phyloP scores from a whole-genome alignment of 2,888 invertebrate genomes.

The Drepanosiphum platanoidis region DNA sequence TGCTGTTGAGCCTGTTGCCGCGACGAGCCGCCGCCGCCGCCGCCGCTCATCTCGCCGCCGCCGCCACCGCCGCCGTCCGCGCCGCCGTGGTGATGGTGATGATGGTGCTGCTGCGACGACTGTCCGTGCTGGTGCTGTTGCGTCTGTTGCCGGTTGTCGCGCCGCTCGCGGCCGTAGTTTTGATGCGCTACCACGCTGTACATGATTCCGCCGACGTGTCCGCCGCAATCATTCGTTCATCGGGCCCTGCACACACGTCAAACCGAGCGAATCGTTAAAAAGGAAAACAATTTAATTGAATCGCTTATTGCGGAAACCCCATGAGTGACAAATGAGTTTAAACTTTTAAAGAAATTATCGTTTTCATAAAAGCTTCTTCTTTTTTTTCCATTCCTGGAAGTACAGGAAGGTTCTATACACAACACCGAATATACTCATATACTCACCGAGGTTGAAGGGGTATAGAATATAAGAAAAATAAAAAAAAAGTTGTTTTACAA shows the following conservation, averaged over 20 bases:
- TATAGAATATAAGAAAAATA: too few species aligned
- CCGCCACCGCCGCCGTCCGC: constrained; percentile 12
- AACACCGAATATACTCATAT: too few species aligned
- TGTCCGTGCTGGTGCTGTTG: constrained; percentile 63
- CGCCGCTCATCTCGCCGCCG: constrained; percentile 23
- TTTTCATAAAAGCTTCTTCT: too few species aligned
- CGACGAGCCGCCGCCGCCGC: constrained; percentile 33
- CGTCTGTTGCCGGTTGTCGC: constrained; percentile 63
- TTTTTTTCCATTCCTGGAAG: too few species aligned
- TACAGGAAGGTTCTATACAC: too few species aligned
- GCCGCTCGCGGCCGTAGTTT: constrained; percentile 64
- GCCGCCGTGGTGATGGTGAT: constrained; percentile 59
- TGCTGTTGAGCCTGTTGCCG: constrained; percentile 36
- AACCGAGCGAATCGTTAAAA: too few species aligned
- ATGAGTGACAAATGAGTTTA: too few species aligned
- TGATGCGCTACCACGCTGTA: constrained; percentile 66
- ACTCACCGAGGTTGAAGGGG: too few species aligned
- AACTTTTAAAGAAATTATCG: too few species aligned
- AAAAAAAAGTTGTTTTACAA: too few species aligned
- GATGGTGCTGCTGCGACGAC: constrained; percentile 56
- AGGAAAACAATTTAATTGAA: too few species aligned
- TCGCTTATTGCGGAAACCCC: too few species aligned
- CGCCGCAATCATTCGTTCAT: constrained; percentile 4
- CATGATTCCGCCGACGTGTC: constrained; percentile 63
- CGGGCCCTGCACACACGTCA: neutral